Percentiles rank a stretch among this genome's conserved stretches.
Evolutionary conservation across 2,113 vertebrate genomes (phyloP).

Genomic region (Noctilio leporinus): DNA sequence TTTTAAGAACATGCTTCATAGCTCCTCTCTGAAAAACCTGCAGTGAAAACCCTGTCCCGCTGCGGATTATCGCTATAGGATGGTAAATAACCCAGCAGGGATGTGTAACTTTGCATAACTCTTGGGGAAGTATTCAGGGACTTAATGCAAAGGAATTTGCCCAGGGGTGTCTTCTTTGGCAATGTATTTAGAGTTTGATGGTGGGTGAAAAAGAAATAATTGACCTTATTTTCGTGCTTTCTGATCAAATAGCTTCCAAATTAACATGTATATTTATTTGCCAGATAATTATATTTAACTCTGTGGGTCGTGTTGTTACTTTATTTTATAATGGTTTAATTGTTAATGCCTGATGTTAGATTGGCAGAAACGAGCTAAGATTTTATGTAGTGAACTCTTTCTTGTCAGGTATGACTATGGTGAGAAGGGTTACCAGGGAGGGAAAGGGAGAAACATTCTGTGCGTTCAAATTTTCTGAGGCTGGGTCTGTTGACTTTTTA

Average conservation of each 20-base stretch:
- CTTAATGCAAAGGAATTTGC: slow-evolving; percentile 71
- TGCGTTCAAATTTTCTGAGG: slow-evolving; percentile 66
- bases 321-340: slow-evolving; percentile 79
- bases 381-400: slow-evolving; percentile 69
- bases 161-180: slow-evolving; percentile 79
- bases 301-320: slow-evolving; percentile 72
- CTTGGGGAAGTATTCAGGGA: slow-evolving; percentile 73
- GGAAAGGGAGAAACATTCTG: slow-evolving; percentile 56
- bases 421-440: slow-evolving; percentile 18
- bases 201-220: slow-evolving; percentile 82
- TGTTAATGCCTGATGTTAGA: slow-evolving; percentile 83
- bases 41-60: slow-evolving; percentile 69
- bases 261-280: slow-evolving; percentile 81
- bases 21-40: slow-evolving; percentile 73
- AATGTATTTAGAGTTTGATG: slow-evolving; percentile 83
- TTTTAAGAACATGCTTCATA: slow-evolving; percentile 78
- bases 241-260: slow-evolving; percentile 89
- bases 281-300: slow-evolving; percentile 76
- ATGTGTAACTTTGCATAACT: slow-evolving; percentile 79
- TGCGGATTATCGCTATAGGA: slow-evolving; percentile 73
- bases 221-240: slow-evolving; percentile 85
- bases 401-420: slow-evolving; percentile 55
- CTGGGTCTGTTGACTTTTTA: slow-evolving; percentile 68
- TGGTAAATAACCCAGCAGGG: slow-evolving; percentile 80
- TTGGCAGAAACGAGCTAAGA: slow-evolving; percentile 69